Conservation (phyloP, 2,113 vertebrate species). For the Ophthalmolycus amberensis region DNA sequence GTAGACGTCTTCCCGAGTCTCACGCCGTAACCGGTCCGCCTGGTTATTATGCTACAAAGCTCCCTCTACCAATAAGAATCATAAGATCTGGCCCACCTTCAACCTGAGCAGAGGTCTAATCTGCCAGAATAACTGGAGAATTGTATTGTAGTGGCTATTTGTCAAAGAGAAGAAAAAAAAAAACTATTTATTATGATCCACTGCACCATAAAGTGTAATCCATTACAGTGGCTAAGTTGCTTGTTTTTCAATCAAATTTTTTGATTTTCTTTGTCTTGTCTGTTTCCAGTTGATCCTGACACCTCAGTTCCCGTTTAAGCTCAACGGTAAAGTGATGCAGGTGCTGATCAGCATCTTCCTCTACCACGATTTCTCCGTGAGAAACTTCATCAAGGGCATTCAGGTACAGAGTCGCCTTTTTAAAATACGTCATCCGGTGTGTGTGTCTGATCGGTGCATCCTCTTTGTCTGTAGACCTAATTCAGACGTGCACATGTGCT, state of each 20-base stretch:
- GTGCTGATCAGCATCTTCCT: slow-evolving; percentile 95
- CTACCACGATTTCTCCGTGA: slow-evolving; percentile 97
- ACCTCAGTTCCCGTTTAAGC: slow-evolving; percentile 89
- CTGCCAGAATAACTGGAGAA: no score
- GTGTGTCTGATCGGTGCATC: neutral
- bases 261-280: neutral
- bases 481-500: neutral
- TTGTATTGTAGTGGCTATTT: no score
- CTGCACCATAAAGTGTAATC: neutral
- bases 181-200: neutral
- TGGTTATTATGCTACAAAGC: no score
- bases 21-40: no score
- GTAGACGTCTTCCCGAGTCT: no score
- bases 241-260: neutral
- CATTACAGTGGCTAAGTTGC: neutral
- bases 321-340: slow-evolving; percentile 90
- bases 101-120: no score
- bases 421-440: no score
- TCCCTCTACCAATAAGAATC: no score
- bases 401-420: slow-evolving; percentile 84
- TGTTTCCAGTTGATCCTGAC: slow-evolving; percentile 89
- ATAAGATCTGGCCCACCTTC: no score
- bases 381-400: slow-evolving; percentile 95
- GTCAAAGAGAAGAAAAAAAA: no score
- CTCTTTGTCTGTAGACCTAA: neutral